These are phyloP conservation scores for Manduca sexta DNA, from an alignment of 1,140 invertebrate species.

Conservation along the genomic window DNA sequence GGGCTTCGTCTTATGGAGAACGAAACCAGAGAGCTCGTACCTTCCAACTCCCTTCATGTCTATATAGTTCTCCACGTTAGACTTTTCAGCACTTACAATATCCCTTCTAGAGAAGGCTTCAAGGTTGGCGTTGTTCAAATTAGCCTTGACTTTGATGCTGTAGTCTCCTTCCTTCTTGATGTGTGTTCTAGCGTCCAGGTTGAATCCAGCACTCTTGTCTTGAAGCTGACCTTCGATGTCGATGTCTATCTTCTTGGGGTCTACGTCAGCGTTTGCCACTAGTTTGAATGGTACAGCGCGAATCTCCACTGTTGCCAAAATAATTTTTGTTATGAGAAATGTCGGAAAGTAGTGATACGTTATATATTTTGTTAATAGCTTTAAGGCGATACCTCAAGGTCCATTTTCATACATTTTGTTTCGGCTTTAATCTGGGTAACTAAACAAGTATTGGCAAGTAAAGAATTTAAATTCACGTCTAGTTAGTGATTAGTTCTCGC, in stretches of 20 bases:
- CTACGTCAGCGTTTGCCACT: slow-evolving; percentile 71
- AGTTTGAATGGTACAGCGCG: slow-evolving; percentile 65
- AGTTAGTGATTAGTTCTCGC: too few species aligned
- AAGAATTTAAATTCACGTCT: too few species aligned
- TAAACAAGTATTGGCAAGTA: too few species aligned
- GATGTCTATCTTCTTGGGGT: slow-evolving; percentile 69
- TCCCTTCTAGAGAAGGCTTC: slow-evolving; percentile 74
- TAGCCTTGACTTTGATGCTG: slow-evolving; percentile 73
- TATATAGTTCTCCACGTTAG: slow-evolving; percentile 76
- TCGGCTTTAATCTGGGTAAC: too few species aligned
- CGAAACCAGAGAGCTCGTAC: slow-evolving; percentile 76
- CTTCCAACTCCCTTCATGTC: slow-evolving; percentile 77
- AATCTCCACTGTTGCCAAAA: slow-evolving; percentile 63
- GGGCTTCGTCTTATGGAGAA: slow-evolving; percentile 70
- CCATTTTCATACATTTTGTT: too few species aligned
- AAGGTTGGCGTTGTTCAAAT: slow-evolving; percentile 74
- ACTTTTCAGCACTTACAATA: slow-evolving; percentile 73
- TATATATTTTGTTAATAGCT: too few species aligned
- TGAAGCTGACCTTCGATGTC: slow-evolving; percentile 71
- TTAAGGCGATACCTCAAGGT: too few species aligned
- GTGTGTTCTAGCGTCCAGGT: slow-evolving; percentile 73
- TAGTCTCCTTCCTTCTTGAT: slow-evolving; percentile 74
- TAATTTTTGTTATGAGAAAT: background rate
- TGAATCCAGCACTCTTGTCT: slow-evolving; percentile 73
- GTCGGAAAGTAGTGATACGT: too few species aligned